A percentile compares a stretch with the other conserved stretches of the same genome.
Conservation (phyloP, 2,888 invertebrate species). For the Cyrtodaria siliqua region DNA sequence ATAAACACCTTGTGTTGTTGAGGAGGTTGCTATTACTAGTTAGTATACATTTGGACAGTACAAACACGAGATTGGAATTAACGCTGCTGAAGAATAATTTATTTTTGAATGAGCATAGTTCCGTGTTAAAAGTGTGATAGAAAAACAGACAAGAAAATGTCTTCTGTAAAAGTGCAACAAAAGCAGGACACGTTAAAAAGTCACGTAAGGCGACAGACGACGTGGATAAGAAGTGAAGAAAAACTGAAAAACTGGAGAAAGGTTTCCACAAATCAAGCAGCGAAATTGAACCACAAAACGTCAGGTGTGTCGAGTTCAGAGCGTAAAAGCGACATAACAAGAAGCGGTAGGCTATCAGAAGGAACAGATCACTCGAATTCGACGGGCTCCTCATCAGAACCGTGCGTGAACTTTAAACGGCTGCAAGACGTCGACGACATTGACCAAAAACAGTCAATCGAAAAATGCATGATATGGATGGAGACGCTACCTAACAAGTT, state of each 20-base stretch:
- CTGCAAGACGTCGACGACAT: conserved; percentile 54
- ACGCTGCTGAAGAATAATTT: neutral
- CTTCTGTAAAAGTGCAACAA: conserved; percentile 16
- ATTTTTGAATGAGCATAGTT: no score
- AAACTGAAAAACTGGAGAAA: conserved; percentile 69
- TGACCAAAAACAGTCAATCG: conserved; percentile 60
- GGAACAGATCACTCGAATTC: conserved; percentile 45
- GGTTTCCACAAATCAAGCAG: conserved; percentile 19
- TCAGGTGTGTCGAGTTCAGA: conserved; percentile 48
- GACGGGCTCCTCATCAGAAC: conserved; percentile 51
- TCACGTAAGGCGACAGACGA: conserved; percentile 35
- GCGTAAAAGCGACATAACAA: conserved; percentile 69
- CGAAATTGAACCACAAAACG: conserved; percentile 21
- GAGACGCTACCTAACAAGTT: conserved; percentile 74
- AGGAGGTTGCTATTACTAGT: neutral
- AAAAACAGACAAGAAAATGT: conserved; percentile 5
- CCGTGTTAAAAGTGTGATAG: no score
- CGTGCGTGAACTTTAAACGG: conserved; percentile 27
- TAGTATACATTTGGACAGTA: neutral
- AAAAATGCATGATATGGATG: conserved; percentile 77
- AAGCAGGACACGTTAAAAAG: conserved; percentile 3
- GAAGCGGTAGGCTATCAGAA: conserved; percentile 60
- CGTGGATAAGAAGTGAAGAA: conserved; percentile 68
- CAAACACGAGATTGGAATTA: neutral
- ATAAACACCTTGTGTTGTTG: neutral